Evolutionary conservation across 1,140 invertebrate genomes (phyloP), one percentile per base, ranked within the genome.

Genomic region (Ceratitis capitata): DNA sequence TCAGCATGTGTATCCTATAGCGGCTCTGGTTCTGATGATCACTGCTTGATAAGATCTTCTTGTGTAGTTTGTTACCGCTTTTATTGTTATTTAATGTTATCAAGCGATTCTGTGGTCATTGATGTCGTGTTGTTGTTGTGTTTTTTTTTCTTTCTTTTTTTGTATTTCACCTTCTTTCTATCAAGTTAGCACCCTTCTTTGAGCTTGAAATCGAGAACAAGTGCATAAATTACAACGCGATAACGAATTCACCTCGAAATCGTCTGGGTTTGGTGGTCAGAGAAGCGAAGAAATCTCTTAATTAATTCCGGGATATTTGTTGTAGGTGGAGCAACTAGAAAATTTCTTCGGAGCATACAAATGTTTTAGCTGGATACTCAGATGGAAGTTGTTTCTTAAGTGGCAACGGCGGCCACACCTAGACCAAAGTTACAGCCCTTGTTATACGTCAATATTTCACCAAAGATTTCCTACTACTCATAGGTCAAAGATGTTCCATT

Each of bases 191-290:
- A 23, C 69, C 39, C 39, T 78, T n/a, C 45, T 45, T 7, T 9
- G 64, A 1, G 69, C n/a, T 78, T 9, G 35, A 45, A 45, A 78
- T 78, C 69, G 69, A 78, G 69, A 42, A 56, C 56, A 84, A 61
- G 83, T 84, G 83, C 83, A 58, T 84, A 84, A 84, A 84, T 84
- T 84, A 58, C 83, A n/a, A n/a, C n/a, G n/a, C n/a, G 56, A 84
- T 84, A 84, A 84, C 53, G 83, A 84, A 83, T 14, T 83, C 23
- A 49, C 16, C 49, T 29, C 42, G 82, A 51, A 83, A 78, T 45
- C 19, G n/a, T n/a, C n/a, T n/a, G n/a, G n/a, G n/a, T n/a, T n/a
- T n/a, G n/a, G n/a, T n/a, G n/a, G n/a, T n/a, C n/a, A n/a, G n/a
- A n/a, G n/a, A n/a, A n/a, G n/a, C n/a, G n/a, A n/a, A n/a, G n/a